Percentiles rank a stretch among this genome's conserved stretches.
phyloP scores from a whole-genome alignment of 2,888 invertebrate species.

The Bugulina stolonifera region DNA sequence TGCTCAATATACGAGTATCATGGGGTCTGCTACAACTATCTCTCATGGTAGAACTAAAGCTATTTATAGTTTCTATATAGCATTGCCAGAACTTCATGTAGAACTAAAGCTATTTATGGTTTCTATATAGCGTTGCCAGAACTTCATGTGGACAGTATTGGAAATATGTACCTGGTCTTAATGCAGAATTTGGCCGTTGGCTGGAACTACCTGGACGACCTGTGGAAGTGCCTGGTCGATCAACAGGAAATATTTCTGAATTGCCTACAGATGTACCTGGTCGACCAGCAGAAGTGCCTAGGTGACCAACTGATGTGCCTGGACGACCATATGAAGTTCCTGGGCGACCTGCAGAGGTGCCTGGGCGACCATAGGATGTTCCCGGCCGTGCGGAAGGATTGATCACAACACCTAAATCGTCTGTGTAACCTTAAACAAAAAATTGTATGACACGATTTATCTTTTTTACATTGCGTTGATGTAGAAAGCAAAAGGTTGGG shows the following conservation, averaged over 20 bases:
- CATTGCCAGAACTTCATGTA: no score
- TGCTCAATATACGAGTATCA: no score
- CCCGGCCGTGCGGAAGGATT: not conserved
- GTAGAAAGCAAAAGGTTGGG: no score
- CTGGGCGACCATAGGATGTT: not conserved
- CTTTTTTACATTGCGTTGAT: no score
- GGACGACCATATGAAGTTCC: not conserved
- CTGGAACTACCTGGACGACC: not conserved
- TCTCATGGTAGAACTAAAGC: no score
- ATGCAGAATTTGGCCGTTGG: not conserved
- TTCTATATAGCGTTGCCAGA: no score
- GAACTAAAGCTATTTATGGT: no score
- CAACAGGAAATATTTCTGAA: no score
- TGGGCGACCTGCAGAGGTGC: not conserved
- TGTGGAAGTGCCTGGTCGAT: not conserved
- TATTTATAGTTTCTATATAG: no score
- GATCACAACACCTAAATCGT: not conserved
- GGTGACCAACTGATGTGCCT: not conserved
- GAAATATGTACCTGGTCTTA: conserved; percentile 1
- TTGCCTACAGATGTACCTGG: not conserved
- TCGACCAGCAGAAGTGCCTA: not conserved
- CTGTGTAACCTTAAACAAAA: not conserved
- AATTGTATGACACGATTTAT: no score
- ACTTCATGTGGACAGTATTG: no score
- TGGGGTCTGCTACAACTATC: no score